Percentiles rank a stretch among this genome's conserved stretches.
phyloP scores from a whole-genome alignment of 1,140 invertebrate species.

The Augochlora pura region DNA sequence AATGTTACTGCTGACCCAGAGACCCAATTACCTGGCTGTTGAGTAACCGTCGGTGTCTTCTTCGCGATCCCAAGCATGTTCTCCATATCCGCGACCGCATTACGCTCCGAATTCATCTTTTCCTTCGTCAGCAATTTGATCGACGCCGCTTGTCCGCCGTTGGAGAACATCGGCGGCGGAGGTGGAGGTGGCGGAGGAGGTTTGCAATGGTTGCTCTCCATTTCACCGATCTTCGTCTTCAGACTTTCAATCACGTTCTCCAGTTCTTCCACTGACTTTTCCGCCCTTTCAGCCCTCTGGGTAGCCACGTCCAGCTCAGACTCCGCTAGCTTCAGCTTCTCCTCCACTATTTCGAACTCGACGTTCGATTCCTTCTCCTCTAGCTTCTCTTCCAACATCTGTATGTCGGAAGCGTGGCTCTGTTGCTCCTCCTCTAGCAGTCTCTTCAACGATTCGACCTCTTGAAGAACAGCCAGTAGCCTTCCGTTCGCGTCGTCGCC shows the following conservation, averaged over 20 bases:
- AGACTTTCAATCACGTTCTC: constrained; percentile 66
- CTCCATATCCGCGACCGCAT: constrained; percentile 82
- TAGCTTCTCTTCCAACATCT: constrained; percentile 83
- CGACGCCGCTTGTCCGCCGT: constrained; percentile 57
- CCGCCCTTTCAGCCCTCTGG: constrained; percentile 83
- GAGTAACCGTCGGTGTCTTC: constrained; percentile 69
- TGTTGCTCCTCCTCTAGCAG: constrained; percentile 83
- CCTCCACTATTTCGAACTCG: constrained; percentile 85
- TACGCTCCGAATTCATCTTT: constrained; percentile 63
- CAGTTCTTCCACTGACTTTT: constrained; percentile 76
- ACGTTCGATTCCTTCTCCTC: constrained; percentile 85
- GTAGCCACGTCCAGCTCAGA: constrained; percentile 83
- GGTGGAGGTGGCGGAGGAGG: constrained; percentile 77
- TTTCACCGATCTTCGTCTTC: constrained; percentile 70
- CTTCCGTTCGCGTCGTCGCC: constrained; percentile 80
- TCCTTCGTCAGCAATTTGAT: constrained; percentile 72
- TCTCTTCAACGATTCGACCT: constrained; percentile 83
- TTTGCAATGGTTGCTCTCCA: constrained; percentile 74
- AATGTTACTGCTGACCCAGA: neutral
- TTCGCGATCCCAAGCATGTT: constrained; percentile 81
- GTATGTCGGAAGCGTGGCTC: constrained; percentile 80
- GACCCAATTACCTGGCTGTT: constrained; percentile 71
- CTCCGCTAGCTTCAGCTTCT: constrained; percentile 85
- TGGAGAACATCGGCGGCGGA: constrained; percentile 71
- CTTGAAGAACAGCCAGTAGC: constrained; percentile 80